Evolutionary conservation across 2,113 vertebrate genomes (phyloP).

Genomic region (Bolborhynchus lineola): DNA sequence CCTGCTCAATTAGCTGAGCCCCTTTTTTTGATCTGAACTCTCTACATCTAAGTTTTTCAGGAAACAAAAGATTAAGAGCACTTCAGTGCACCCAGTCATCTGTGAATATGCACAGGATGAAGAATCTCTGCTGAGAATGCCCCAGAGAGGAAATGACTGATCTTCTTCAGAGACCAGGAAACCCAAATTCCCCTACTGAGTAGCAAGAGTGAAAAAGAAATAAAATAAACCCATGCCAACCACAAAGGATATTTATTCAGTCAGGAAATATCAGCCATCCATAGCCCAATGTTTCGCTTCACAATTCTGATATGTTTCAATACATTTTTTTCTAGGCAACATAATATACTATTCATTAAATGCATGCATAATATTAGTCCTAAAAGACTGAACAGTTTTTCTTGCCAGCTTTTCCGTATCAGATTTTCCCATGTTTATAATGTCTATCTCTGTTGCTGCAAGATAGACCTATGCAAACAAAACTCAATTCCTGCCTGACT

Average conservation of each 20-base stretch:
- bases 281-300: not conserved
- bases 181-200: not conserved
- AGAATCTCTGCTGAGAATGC: not conserved
- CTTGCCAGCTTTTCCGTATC: not conserved
- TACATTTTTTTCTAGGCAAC: not conserved
- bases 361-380: not conserved
- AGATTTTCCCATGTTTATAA: not conserved
- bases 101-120: slow-evolving; percentile 9
- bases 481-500: not conserved
- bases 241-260: not conserved
- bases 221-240: not conserved
- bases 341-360: not conserved
- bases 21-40: not conserved
- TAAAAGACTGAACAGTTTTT: not conserved
- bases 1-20: not conserved
- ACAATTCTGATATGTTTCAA: not conserved
- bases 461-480: slow-evolving; percentile 4
- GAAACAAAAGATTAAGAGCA: not conserved
- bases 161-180: not conserved
- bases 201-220: not conserved
- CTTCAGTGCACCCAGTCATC: not conserved
- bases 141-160: slow-evolving; percentile 10
- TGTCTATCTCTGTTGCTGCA: not conserved
- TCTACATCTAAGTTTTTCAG: not conserved
- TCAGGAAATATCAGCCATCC: not conserved